phyloP scores from a whole-genome alignment of 2,113 vertebrate species.

The Phalacrocorax carbo region DNA sequence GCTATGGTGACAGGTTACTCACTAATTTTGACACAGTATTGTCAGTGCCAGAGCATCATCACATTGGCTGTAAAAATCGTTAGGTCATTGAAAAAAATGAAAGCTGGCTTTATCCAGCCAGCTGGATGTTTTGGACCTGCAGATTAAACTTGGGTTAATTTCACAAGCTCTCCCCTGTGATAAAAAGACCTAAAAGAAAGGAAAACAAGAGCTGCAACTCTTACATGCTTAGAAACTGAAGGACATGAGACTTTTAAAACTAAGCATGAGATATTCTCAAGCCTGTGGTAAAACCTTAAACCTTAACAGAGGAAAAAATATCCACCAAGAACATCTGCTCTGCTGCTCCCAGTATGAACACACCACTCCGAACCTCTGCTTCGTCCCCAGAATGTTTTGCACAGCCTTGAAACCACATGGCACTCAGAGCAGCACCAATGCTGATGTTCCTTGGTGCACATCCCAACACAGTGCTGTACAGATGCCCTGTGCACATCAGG shows the following conservation, averaged over 20 bases:
- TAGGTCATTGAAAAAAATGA: not conserved
- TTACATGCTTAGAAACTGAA: not conserved
- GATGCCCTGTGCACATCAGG: accelerated
- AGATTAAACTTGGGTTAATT: not conserved
- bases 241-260: not conserved
- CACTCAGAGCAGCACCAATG: not conserved
- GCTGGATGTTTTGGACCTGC: not conserved
- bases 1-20: not conserved
- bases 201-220: not conserved
- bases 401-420: accelerated
- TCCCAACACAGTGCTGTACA: accelerated
- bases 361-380: not conserved
- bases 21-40: not conserved
- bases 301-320: not conserved
- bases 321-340: not conserved
- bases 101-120: not conserved
- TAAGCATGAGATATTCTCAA: not conserved
- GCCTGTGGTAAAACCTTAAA: not conserved
- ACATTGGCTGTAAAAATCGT: not conserved
- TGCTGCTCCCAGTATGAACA: not conserved
- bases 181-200: not conserved
- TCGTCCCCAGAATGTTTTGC: not conserved
- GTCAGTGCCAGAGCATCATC: not conserved
- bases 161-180: not conserved
- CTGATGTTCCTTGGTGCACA: not conserved